Evolutionary conservation across 1,140 invertebrate genomes (phyloP), one percentile per base, ranked within the genome.

Genomic region (Diabrotica undecimpunctata): DNA sequence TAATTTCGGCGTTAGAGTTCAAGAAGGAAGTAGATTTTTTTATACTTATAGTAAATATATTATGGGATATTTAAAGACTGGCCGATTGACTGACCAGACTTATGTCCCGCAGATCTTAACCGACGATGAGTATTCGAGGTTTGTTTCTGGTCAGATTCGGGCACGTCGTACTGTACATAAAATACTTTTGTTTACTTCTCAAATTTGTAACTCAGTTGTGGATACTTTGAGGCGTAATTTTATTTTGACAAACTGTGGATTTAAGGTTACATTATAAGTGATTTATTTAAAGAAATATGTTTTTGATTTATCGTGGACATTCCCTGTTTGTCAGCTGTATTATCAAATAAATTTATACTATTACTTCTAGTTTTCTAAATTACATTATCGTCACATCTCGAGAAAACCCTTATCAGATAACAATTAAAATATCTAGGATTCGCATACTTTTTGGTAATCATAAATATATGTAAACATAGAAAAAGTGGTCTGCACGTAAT

Each of bases 271-370:
- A 64, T 50, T 52, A 46, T 65, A 57, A 54, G 61, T 67, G 66
- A 68, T 66, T 58, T 53, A 52, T 52, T 66, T 59, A 41, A 64
- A 53, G 51, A 46, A 50, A 68, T 51, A 64, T n/a, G 41, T 46
- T 13, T 50, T 63, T 58, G 35, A 36, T 60, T 67, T 64, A 70
- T 73, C 72, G 73, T 72, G 68, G 73, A 77, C 75, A 77, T 77
- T 77, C 75, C 75, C 73, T 71, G 71, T 71, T 77, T 75, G 72
- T 77, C 74, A 77, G 67, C 74, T 77, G 72, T 77, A 77, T 75
- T 73, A 75, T 73, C 60, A 74, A 77, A 77, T 77, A 75, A 75
- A 77, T 74, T 74, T 76, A 72, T 77, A 72, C 68, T 75, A 74
- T 76, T 76, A 76, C 74, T 64, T 72, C 70, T 46, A 2, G 41